Conservation (phyloP, 2,113 vertebrate genomes). For the Herpetotheres cachinnans region DNA sequence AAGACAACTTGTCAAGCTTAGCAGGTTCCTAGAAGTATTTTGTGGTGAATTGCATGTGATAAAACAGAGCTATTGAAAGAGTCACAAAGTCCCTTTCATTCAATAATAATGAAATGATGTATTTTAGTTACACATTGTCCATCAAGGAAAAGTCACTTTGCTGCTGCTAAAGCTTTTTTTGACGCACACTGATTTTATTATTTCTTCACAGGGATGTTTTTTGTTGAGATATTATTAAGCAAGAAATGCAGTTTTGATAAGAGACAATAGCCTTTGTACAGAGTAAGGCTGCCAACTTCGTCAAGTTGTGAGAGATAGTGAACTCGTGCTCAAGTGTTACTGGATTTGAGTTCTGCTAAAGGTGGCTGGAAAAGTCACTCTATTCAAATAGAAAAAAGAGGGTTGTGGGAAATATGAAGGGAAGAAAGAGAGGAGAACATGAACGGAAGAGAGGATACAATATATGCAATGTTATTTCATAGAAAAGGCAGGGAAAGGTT, state of each 20-base stretch:
- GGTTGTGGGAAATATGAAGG: not conserved
- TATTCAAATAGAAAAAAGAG: not conserved
- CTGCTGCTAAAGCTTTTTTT: not conserved
- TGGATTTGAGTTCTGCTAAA: not conserved
- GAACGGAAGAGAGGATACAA: not conserved
- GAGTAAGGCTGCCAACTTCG: not conserved
- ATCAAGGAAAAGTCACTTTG: not conserved
- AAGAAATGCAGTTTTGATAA: not conserved
- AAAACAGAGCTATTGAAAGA: not conserved
- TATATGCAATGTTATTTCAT: not conserved
- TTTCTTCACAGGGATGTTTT: not conserved
- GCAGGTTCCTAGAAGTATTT: not conserved
- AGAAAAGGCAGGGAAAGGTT: not conserved
- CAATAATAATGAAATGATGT: not conserved
- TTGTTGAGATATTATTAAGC: not conserved
- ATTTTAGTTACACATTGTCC: not conserved
- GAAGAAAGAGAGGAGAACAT: not conserved
- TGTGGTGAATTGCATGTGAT: not conserved
- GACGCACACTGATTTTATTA: not conserved
- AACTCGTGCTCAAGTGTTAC: not conserved
- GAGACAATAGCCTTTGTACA: not conserved
- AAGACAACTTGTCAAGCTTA: not conserved
- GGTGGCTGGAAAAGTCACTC: not conserved
- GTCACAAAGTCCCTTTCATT: not conserved
- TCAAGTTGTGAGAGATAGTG: not conserved